Base-by-base conservation (phyloP, 1,140 invertebrate genomes). In the Sarcophaga peregrina region DNA sequence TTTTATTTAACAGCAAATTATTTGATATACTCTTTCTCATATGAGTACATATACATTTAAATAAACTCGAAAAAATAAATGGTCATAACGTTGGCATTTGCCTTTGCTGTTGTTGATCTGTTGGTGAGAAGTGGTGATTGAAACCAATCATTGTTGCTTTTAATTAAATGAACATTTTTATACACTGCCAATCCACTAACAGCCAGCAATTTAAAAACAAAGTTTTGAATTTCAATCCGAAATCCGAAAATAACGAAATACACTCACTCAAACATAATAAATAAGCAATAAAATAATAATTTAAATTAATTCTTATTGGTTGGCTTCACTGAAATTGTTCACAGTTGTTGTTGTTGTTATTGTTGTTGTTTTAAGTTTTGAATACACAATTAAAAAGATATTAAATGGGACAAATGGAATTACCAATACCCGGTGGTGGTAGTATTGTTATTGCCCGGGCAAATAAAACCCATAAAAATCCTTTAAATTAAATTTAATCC, bases 61-160 rank as follows among this genome's bases (percentile, higher is more conserved):
- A n/a, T n/a, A n/a, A n/a, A n/a, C n/a, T n/a, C 3, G 47, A 17
- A 25, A 72, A 52, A 10, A n/a, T n/a, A 46, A n/a, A 45, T 75
- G 45, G 17, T 74, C 72, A 74, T 11, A 45, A 47, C 17, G 50
- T 37, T 78, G 75, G 5, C 73, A 74, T 15, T 47, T 46, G 73
- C 37, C 47, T 3, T 10, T 50, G 75, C 46, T 78, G 73, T 9
- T 78, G 20, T 45, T n/a, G 75, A 5, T 76, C 5, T 78, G 47
- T 15, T 17, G 45, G n/a, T 48, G 17, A 17, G n/a, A 50, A 50
- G 25, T 52, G 75, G 48, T 50, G 75, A 68, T 78, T 78, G 75
- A 78, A 78, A 78, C 75, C 75, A 78, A 78, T 78, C 75, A 78
- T 50, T 78, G 75, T 78, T 78, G 75, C 48, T 9, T 78, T 78